These are phyloP conservation scores for Gerris lacustris DNA, from an alignment of 2,888 invertebrate genomes.

Conservation along the genomic window DNA sequence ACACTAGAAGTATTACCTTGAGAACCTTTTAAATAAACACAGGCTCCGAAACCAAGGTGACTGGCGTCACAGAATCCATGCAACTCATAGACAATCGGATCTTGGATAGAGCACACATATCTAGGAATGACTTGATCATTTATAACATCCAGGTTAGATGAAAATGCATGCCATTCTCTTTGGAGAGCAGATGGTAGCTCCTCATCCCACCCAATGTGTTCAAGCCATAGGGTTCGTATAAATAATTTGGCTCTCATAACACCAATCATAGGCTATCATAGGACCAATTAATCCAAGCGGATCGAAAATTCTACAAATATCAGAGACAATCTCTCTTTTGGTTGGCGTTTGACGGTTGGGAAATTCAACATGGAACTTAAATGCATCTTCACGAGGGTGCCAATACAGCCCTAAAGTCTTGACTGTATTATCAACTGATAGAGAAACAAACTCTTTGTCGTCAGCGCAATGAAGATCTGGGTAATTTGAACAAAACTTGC, in stretches of 20 bases:
- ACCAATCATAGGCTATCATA: no score
- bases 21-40: slow-evolving; percentile 28
- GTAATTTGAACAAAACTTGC: not conserved
- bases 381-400: no score
- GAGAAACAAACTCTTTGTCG: no score
- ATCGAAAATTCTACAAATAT: slow-evolving; percentile 29
- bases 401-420: no score
- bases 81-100: slow-evolving; percentile 13
- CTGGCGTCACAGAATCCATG: slow-evolving; percentile 27
- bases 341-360: no score
- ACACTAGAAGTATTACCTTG: slow-evolving; percentile 13
- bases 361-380: no score
- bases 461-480: no score
- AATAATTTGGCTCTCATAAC: slow-evolving; percentile 28
- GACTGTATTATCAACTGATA: no score
- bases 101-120: not conserved
- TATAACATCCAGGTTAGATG: slow-evolving; percentile 17
- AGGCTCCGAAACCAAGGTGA: slow-evolving; percentile 27
- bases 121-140: slow-evolving; percentile 22
- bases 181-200: slow-evolving; percentile 19
- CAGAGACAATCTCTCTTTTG: slow-evolving; percentile 23
- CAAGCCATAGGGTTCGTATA: slow-evolving; percentile 25
- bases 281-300: slow-evolving; percentile 30
- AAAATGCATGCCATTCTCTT: slow-evolving; percentile 20
- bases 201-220: slow-evolving; percentile 26